These are phyloP conservation scores for Zoanthus sansibaricus DNA, from an alignment of 92 coral and sea anemone genomes.

Conservation along the genomic window DNA sequence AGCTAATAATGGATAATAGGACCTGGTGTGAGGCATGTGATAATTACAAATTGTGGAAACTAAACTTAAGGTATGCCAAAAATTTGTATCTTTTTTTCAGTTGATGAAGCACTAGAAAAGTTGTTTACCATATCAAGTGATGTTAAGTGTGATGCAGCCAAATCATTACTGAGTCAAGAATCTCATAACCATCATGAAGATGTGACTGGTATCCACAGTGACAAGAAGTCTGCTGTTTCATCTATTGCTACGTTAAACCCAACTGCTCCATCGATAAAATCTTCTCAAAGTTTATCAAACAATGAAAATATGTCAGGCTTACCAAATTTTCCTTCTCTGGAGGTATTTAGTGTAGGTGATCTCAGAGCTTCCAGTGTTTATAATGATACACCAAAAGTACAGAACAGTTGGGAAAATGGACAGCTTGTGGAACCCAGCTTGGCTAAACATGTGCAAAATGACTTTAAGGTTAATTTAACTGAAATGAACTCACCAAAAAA, in stretches of 20 bases:
- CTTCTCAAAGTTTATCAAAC: not conserved
- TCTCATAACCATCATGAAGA: not conserved
- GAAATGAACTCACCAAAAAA: not conserved
- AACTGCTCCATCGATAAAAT: not conserved
- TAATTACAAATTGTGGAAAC: too few relatives aligned
- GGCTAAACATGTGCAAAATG: not conserved
- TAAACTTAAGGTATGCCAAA: too few relatives aligned
- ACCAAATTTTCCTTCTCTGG: conserved; percentile 38
- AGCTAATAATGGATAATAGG: too few relatives aligned
- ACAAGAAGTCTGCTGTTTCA: not conserved
- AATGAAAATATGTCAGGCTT: not conserved
- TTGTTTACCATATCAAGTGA: conserved; percentile 61
- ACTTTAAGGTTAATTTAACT: not conserved
- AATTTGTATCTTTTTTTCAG: conserved; percentile 52
- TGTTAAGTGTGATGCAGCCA: not conserved
- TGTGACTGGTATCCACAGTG: conserved; percentile 1
- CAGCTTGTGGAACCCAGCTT: not conserved
- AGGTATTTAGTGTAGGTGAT: not conserved
- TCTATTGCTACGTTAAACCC: not conserved
- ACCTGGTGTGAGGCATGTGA: too few relatives aligned
- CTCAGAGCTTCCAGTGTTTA: not conserved
- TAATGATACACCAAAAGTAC: not conserved
- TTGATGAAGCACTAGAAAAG: conserved; percentile 82
- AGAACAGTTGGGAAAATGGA: not conserved
- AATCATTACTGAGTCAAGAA: not conserved